A percentile compares a stretch with the other conserved stretches of the same genome.
These are phyloP conservation scores for Drosophila ambigua DNA, from an alignment of 1,140 invertebrate genomes.

Conservation along the genomic window DNA sequence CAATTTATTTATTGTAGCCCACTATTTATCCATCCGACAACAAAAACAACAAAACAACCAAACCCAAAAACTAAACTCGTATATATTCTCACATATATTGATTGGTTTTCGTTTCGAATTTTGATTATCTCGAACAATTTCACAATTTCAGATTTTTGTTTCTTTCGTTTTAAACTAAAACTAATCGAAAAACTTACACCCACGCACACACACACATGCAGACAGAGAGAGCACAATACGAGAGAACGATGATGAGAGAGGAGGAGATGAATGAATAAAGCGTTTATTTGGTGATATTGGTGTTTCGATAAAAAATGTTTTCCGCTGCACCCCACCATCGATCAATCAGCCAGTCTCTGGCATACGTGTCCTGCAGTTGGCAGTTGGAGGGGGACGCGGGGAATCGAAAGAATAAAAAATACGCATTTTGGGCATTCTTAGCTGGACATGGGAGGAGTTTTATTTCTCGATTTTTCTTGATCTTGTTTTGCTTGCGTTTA, in stretches of 20 bases:
- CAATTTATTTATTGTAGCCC: conserved; percentile 16
- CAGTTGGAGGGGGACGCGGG: background rate
- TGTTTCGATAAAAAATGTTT: conserved; percentile 43
- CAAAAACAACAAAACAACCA: background rate
- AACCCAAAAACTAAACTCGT: background rate
- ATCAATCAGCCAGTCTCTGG: no score
- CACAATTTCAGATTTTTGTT: conserved; percentile 40
- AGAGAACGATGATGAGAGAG: conserved; percentile 12
- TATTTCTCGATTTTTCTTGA: conserved; percentile 48
- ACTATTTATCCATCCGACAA: conserved; percentile 20
- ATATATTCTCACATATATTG: conserved; percentile 3
- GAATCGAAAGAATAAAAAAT: background rate
- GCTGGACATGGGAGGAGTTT: conserved; percentile 46
- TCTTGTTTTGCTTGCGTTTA: conserved; percentile 30
- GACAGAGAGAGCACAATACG: background rate
- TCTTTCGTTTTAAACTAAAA: background rate
- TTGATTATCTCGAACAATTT: conserved; percentile 25
- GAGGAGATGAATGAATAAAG: conserved; percentile 59
- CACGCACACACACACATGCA: conserved; percentile 12
- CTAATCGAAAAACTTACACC: conserved; percentile 29
- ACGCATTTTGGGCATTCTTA: conserved; percentile 29
- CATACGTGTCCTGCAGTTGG: background rate
- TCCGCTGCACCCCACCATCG: background rate
- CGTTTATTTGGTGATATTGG: conserved; percentile 62
- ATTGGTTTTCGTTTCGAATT: background rate